Conservation (phyloP, 2,113 vertebrate species). For the Scomber colias region DNA sequence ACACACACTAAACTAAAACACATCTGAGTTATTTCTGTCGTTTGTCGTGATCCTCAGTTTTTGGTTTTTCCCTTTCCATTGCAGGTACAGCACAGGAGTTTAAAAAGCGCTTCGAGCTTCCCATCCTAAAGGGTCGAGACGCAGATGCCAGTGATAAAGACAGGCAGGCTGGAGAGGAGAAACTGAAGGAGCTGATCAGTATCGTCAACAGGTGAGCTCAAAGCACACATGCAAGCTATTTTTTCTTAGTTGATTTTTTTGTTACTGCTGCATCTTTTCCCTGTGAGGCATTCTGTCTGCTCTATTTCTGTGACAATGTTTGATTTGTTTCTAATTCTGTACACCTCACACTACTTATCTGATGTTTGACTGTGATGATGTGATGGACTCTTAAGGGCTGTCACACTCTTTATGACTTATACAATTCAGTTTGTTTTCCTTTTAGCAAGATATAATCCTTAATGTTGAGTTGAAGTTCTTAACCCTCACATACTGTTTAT, state of each 20-base stretch:
- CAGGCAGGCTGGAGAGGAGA: constrained; percentile 90
- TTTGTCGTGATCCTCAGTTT: not conserved
- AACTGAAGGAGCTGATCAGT: constrained; percentile 93
- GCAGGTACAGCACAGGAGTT: constrained; percentile 96
- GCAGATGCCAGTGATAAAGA: constrained; percentile 92
- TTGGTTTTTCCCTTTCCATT: not conserved
- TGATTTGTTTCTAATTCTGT: no score
- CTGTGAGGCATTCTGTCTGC: no score
- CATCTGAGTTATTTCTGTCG: not conserved
- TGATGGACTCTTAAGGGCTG: no score
- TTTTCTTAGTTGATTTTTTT: not conserved
- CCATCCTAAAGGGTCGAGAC: constrained; percentile 95
- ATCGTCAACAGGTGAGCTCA: constrained; percentile 92
- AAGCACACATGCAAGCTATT: not conserved
- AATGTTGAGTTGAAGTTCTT: no score
- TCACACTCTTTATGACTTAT: no score
- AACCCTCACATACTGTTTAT: no score
- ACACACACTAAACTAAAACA: not conserved
- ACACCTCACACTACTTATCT: no score
- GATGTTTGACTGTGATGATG: no score
- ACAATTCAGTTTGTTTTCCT: no score
- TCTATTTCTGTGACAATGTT: no score
- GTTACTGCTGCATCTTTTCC: not conserved
- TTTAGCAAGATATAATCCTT: no score
- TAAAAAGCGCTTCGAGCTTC: constrained; percentile 95